phyloP scores from a whole-genome alignment of 2,797 vertebrate genomes.

The Pristis pectinata region DNA sequence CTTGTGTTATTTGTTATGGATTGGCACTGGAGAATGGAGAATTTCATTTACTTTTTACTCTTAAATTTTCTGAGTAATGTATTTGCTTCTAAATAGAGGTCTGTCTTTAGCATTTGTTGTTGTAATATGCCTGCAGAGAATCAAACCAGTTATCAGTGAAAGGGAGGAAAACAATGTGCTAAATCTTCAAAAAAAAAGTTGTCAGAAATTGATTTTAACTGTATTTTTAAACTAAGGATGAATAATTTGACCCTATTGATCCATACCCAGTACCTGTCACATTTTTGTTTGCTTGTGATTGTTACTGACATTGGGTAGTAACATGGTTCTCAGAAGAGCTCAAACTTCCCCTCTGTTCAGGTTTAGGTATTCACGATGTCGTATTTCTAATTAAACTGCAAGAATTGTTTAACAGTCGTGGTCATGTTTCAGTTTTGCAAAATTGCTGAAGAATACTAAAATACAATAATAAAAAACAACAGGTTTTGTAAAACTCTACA shows the following conservation, averaged over 20 bases:
- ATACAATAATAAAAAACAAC: not conserved
- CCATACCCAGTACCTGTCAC: not conserved
- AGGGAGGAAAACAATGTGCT: too few species aligned
- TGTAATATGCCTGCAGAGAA: not conserved
- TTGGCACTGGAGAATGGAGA: not conserved
- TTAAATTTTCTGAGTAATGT: not conserved
- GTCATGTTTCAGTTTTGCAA: not conserved
- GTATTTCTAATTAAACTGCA: not conserved
- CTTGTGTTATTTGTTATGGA: not conserved
- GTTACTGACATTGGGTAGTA: not conserved
- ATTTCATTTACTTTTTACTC: not conserved
- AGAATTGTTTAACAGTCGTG: not conserved
- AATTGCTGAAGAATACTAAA: slow-evolving; percentile 11
- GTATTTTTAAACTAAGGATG: not conserved
- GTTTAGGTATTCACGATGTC: not conserved
- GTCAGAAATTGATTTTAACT: not conserved
- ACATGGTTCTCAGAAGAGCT: not conserved
- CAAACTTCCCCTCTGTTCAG: not conserved
- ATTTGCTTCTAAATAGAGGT: not conserved
- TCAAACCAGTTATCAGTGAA: not conserved
- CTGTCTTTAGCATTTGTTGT: not conserved
- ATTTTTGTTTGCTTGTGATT: not conserved
- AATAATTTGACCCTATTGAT: not conserved
- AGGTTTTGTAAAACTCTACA: not conserved
- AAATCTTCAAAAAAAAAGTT: not conserved